Base-by-base conservation (phyloP, 2,888 invertebrate species). In the Galerucella calmariensis region DNA sequence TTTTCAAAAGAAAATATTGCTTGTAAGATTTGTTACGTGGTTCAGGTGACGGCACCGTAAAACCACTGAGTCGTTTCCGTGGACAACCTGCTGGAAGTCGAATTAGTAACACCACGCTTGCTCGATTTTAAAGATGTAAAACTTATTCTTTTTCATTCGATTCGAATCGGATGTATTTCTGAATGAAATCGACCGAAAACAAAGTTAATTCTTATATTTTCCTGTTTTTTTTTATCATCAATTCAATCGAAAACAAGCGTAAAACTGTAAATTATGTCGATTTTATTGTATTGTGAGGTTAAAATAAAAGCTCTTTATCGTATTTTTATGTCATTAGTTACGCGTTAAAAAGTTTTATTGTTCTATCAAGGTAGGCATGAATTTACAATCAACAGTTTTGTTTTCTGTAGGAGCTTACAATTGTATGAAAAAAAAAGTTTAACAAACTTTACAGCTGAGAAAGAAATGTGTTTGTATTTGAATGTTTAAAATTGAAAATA, bases 131-230 rank as follows among this genome's bases (percentile, higher is more conserved):
- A 20, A 58, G 12, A 20, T 16, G 10, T 58, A n/a, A 24, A 24
- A 20, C 20, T 5, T 4, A 11, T 58, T 58, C 11, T 58, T 58
- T 24, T 16, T 10, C 24, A 48, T 48, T 48, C 48, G 48, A 12
- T 48, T 48, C 46, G 35, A 48, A 58, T 11, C 58, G 6, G n/a
- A 58, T 6, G 12, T 11, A 35, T 61, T 35, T 61, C 27, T 61
- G 14, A 14, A 4, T 14, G 61, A 27, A 61, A 27, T 61, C n/a
- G 10, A 61, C 61, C 61, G 35, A 61, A 61, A 61, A 61, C 61
- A 5, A 61, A 14, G 35, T 14, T 27, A 53, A 53, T 16, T 53
- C 16, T 53, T 8, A 16, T 14, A 16, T n/a, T 53, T 53, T 6
- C 53, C 53, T 9, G n/a, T n/a, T 53, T 16, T 53, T 53, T 16